Conservation (phyloP, 2,113 vertebrate genomes). For the Pogonocichla stellata region DNA sequence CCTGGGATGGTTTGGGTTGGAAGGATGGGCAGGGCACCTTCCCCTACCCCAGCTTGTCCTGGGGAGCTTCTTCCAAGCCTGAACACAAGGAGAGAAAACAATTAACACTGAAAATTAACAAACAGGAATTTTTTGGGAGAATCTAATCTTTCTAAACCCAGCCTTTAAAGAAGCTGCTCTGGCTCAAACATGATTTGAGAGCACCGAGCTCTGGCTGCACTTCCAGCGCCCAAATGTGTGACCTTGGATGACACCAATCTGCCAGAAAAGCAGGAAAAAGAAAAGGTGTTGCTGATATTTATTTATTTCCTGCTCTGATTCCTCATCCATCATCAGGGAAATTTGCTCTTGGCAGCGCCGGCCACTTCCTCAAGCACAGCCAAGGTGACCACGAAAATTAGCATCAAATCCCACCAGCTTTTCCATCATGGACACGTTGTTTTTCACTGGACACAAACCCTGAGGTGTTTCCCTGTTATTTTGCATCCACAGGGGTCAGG, state of each 20-base stretch:
- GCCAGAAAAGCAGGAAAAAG: neutral
- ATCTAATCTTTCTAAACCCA: neutral
- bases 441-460: neutral
- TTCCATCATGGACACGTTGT: neutral
- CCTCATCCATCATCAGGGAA: slow-evolving; percentile 49
- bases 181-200: neutral
- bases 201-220: neutral
- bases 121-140: neutral
- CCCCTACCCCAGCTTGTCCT: neutral
- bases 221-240: neutral
- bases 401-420: neutral
- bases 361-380: slow-evolving; percentile 8
- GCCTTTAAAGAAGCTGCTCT: neutral
- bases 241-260: slow-evolving; percentile 42
- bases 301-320: neutral
- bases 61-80: neutral
- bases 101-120: neutral
- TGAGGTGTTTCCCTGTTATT: neutral
- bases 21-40: neutral
- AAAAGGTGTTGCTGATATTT: slow-evolving; percentile 48
- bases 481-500: neutral
- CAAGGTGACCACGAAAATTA: slow-evolving; percentile 55
- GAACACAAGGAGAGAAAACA: neutral
- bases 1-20: too few relatives aligned
- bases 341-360: slow-evolving; percentile 30